These are phyloP conservation scores for Balaeniceps rex DNA, from an alignment of 2,113 vertebrate species.

Conservation along the genomic window DNA sequence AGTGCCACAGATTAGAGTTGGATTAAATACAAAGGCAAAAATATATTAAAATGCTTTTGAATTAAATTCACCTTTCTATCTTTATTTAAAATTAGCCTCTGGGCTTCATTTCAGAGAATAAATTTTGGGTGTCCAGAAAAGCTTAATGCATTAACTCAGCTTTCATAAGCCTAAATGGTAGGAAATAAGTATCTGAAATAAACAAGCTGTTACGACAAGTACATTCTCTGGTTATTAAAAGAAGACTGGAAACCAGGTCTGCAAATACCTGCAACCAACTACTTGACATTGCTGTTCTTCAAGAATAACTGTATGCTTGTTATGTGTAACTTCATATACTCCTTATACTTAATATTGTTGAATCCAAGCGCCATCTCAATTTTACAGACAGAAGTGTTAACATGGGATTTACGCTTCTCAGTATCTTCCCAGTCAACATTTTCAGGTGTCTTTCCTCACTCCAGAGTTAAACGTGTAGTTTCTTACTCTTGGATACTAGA, in stretches of 20 bases:
- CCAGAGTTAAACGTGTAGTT: not conserved
- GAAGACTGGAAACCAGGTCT: not conserved
- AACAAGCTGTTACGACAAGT: not conserved
- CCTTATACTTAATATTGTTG: not conserved
- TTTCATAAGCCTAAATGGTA: not conserved
- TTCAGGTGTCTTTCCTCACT: not conserved
- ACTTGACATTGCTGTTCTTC: not conserved
- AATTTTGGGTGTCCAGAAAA: not conserved
- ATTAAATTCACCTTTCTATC: not conserved
- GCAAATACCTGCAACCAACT: not conserved
- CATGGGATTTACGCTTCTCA: not conserved
- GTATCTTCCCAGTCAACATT: not conserved
- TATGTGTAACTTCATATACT: not conserved
- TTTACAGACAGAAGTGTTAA: not conserved
- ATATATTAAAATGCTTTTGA: not conserved
- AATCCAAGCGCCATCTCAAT: not conserved
- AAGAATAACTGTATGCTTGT: not conserved
- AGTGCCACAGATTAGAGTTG: not conserved
- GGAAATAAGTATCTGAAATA: not conserved
- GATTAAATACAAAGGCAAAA: constrained; percentile 1
- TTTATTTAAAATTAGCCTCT: not conserved
- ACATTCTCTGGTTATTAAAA: not conserved
- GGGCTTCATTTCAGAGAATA: not conserved
- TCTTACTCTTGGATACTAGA: not conserved
- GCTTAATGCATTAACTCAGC: not conserved